Evolutionary conservation across 1,140 invertebrate genomes (phyloP), one percentile per base, ranked within the genome.

Genomic region (Lamellibrachia luymesi): DNA sequence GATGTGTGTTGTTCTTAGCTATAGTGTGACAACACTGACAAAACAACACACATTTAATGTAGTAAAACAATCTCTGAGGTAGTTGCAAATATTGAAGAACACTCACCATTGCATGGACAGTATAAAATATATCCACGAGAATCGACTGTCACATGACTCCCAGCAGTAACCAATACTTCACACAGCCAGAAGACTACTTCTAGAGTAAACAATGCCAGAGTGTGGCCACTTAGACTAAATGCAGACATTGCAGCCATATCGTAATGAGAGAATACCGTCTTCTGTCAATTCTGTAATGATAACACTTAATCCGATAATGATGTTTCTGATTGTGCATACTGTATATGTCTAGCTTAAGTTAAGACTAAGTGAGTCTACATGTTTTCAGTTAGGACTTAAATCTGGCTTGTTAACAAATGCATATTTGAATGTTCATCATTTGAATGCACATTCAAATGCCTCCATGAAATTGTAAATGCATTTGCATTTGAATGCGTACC

Each of bases 31-130:
- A 38, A 38, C 38, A 38, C 38, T 38, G 38, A 38, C 38, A 38
- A 38, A 38, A 80, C 5, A 22, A 22, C 25, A 22, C 13, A 22
- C 64, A 80, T 17, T 80, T 80, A 80, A 80, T 80, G 64, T 22
- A 80, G 64, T 10, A 80, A 80, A 10, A 80, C 64, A 38, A 38
- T 38, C 38, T 38, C 38, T 38, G 38, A 38, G 38, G 38, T 38
- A 1, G 38, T 38, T 38, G 38, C 38, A 38, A 38, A 38, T 38
- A 38, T 8, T 27, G 25, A 49, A 91, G 49, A 49, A 91, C 51
- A 92, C 94, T 94, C 94, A 98, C 98, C 98, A 98, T 99, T 99
- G 95, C 98, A 99, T 2, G 98, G 98, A 97, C 98, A 99, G 95
- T 98, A 99, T 2, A 97, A 96, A 93, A 99, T 96, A 95, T 98